Evolutionary conservation across 92 coral and sea anemone genomes (phyloP), one percentile per base, ranked within the genome.

Genomic region (Paragorgia papillata): DNA sequence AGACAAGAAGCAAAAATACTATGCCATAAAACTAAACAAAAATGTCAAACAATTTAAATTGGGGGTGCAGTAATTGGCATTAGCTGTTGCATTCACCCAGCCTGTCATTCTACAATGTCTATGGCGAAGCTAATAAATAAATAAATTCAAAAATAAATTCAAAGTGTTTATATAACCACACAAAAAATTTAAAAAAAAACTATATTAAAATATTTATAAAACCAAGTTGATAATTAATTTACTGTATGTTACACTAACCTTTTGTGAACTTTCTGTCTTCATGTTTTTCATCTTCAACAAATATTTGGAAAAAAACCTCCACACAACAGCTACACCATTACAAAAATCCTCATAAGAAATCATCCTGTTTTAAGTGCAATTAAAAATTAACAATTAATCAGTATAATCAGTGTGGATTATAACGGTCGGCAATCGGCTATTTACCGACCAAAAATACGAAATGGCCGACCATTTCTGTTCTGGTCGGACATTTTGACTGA

Each of bases 281-380:
- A 71, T 26, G 35, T 9, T 20, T 35, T 29, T 54, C 48, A 71
- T 1, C 64, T 55, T 71, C 15, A 54, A 20, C 62, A 50, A 71
- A 53, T 71, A 54, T 24, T 53, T 71, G 9, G 22, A 48, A 8
- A 55, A 8, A 71, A 71, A 71, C 9, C 49, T 26, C 78, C 62
- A 55, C 4, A 71, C 24, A 35, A 71, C 64, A 31, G 78, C 78
- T 8, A 71, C 18, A 13, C 78, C 78, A 71, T 53, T 39, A 25
- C 78, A 71, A 53, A 71, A 71, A 55, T 71, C 78, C 21, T 71
- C 49, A 71, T 71, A 71, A 30, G 78, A 71, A 17, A 50, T 37
- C 31, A 71, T 31, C 40, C 54, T 69, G 34, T 30, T 55, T 54
- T 55, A 46, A 71, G 49, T 17, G 27, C 50, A 53, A 51, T 29